Base-by-base conservation (phyloP, 2,797 vertebrate genomes). In the Trachurus trachurus region DNA sequence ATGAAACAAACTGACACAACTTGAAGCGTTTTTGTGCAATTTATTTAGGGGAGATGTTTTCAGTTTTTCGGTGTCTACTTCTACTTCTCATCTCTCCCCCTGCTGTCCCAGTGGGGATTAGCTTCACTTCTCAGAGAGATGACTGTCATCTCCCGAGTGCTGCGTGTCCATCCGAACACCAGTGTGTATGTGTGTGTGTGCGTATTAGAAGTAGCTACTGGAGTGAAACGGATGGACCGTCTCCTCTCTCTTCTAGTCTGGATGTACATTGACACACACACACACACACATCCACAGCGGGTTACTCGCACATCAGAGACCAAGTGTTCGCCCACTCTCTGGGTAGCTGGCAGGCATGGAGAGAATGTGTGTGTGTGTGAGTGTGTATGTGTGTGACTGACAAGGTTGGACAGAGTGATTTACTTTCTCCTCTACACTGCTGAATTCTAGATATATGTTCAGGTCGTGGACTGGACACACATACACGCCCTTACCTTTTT, bases 401-500 rank as follows among this genome's bases (percentile, higher is more conserved):
- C 79, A 84, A 26, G 40, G 57, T 67, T 52, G 37, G 50, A 84
- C 71, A 2, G 0, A 66, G 45, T 54, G 42, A 76, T 75, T 84
- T 69, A 71, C 49, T 50, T 39, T 62, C 71, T 78, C 67, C 67
- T 73, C 71, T 54, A 65, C 75, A 64, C 49, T 59, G 78, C 68
- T 76, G 66, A 84, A 76, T 82, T 60, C 44, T 53, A 69, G 57
- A 80, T 39, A 54, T 19, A 73, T 9, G 17, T 9, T 26, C 53
- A 67, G 22, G 15, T 19, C 9, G 39, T 17, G 17, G 40, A 80
- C 68, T 29, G 12, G 16, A 67, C 71, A 56, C 63, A 19, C 29
- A 42, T 34, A 61, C 66, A 58, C 57, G 64, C 66, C 5, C 71
- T 84, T 92, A 98, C 98, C 97, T 99, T 99, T 90, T 99, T 99